Evolutionary conservation across 2,888 invertebrate species (phyloP).

Genomic region (Drosophila pseudotalamancana): DNA sequence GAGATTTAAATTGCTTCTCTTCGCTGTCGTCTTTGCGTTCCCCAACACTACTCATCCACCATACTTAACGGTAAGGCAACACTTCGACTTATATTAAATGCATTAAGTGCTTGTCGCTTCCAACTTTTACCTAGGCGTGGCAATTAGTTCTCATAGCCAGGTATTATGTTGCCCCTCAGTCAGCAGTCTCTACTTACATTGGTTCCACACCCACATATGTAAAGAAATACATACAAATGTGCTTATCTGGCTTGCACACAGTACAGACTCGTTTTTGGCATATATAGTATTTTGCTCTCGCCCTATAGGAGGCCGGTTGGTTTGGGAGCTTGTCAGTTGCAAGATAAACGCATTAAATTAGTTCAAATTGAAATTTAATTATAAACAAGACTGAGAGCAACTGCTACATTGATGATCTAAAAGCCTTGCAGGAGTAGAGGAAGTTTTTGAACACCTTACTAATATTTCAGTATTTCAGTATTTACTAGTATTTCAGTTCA

Average conservation of each 20-base stretch:
- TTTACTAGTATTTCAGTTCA: no score
- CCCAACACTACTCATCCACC: neutral
- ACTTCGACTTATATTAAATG: conserved; percentile 71
- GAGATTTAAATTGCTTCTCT: conserved; percentile 82
- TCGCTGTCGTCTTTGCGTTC: conserved; percentile 40
- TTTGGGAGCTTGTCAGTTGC: conserved; percentile 28
- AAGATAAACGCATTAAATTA: conserved; percentile 59
- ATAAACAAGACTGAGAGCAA: conserved; percentile 28
- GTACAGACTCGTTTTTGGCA: conserved; percentile 20
- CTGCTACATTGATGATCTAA: no score
- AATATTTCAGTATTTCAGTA: no score
- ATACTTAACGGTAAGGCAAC: conserved; percentile 47
- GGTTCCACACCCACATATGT: neutral
- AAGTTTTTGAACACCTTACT: no score
- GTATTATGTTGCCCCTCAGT: conserved; percentile 13
- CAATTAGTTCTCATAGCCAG: conserved; percentile 77
- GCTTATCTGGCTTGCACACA: neutral
- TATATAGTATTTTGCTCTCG: conserved; percentile 26
- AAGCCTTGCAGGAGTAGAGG: no score
- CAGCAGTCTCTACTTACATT: conserved; percentile 11
- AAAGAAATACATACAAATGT: neutral
- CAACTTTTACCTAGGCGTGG: conserved; percentile 80
- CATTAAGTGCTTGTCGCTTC: conserved; percentile 78
- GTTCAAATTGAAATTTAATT: conserved; percentile 67
- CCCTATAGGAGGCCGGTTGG: neutral